phyloP scores from a whole-genome alignment of 2,113 vertebrate genomes.

The Zapus hudsonius region DNA sequence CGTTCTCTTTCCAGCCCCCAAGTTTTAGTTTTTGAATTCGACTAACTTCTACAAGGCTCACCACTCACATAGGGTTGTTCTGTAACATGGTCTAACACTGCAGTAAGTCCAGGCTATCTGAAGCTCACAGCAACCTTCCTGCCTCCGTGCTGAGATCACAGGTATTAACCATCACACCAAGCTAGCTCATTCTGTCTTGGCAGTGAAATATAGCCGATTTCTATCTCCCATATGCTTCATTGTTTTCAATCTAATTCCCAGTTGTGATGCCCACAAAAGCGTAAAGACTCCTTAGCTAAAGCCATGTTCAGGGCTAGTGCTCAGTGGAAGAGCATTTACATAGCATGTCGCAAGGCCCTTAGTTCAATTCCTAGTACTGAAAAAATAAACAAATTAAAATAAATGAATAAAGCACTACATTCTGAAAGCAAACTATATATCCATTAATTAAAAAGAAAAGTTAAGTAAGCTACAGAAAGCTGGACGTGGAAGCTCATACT shows the following conservation, averaged over 20 bases:
- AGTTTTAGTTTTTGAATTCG: not conserved
- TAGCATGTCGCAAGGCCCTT: not conserved
- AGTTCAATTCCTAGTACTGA: not conserved
- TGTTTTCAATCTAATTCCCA: not conserved
- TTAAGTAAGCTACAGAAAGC: not conserved
- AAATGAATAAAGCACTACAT: not conserved
- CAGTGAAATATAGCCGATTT: not conserved
- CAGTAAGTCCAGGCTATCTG: not conserved
- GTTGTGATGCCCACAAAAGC: not conserved
- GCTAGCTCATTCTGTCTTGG: not conserved
- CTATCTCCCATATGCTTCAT: not conserved
- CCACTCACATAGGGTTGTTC: no score
- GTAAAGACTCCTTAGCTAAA: not conserved
- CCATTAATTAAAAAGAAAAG: constrained; percentile 23
- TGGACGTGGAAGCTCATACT: not conserved
- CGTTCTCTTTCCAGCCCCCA: no score
- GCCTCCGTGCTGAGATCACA: not conserved
- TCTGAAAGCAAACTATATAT: not conserved
- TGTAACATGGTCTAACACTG: not conserved
- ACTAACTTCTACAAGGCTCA: not conserved
- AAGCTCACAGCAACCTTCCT: not conserved
- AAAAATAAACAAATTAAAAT: not conserved
- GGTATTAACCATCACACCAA: not conserved
- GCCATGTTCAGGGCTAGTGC: not conserved
- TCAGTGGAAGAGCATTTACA: not conserved